Conservation (phyloP, 2,113 vertebrate genomes). For the Ochotona curzoniae region DNA sequence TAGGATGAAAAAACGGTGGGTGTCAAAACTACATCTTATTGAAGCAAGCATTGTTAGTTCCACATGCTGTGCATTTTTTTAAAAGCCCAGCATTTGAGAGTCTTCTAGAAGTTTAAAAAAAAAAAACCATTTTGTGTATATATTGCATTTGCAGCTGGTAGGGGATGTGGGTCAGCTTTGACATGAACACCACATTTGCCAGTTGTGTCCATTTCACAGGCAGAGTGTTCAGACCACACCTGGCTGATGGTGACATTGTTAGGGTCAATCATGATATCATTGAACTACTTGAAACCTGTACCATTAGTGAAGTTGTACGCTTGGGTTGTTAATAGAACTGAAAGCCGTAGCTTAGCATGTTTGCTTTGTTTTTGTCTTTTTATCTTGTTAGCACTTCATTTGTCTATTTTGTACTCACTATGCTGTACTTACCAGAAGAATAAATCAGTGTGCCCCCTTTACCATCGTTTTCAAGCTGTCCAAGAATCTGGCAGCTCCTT, state of each 20-base stretch:
- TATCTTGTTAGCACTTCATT: slow-evolving; percentile 20
- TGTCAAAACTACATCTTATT: too few relatives aligned
- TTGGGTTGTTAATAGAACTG: slow-evolving; percentile 16
- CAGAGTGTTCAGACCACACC: not conserved
- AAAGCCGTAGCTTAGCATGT: slow-evolving; percentile 32
- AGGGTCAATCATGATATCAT: slow-evolving; percentile 4
- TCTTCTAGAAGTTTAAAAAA: not conserved
- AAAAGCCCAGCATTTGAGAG: not conserved
- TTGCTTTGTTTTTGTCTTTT: slow-evolving; percentile 21
- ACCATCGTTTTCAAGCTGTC: not conserved
- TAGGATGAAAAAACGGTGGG: too few relatives aligned
- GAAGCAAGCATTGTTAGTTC: too few relatives aligned
- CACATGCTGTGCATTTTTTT: not conserved
- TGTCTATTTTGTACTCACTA: slow-evolving; percentile 44
- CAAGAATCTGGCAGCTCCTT: slow-evolving; percentile 15
- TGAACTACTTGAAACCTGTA: not conserved
- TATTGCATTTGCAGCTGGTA: slow-evolving; percentile 30
- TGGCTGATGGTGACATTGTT: slow-evolving; percentile 34
- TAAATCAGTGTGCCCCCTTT: not conserved
- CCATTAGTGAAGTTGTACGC: slow-evolving; percentile 22
- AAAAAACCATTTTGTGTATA: not conserved
- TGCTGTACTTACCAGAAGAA: not conserved
- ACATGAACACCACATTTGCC: not conserved
- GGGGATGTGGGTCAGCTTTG: not conserved
- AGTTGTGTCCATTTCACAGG: not conserved